Evolutionary conservation across 2,888 invertebrate genomes (phyloP).

Genomic region (Leistus spinibarbis): DNA sequence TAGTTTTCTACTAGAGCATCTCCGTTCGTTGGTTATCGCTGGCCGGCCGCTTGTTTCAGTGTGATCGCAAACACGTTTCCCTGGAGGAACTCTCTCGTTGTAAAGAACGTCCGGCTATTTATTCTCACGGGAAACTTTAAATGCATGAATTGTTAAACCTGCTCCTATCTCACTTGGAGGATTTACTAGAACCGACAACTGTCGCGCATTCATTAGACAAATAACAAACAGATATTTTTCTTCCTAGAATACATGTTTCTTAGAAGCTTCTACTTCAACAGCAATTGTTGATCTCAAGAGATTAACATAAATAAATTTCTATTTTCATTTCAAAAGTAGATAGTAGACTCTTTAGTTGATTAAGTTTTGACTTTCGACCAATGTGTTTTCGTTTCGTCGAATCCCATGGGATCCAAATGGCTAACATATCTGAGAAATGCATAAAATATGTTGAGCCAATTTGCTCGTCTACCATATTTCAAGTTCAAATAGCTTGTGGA

Average conservation of each 20-base stretch:
- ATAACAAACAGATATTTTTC: neutral
- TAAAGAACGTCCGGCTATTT: slow-evolving; percentile 8
- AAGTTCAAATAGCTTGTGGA: neutral
- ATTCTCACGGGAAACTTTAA: neutral
- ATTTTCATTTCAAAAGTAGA: too few relatives aligned
- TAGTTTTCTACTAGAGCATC: neutral
- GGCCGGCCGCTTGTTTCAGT: neutral
- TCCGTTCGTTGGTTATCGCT: neutral
- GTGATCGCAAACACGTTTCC: slow-evolving; percentile 1
- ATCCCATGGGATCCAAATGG: too few relatives aligned
- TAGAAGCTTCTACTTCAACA: neutral
- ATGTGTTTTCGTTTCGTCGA: too few relatives aligned
- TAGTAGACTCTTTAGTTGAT: too few relatives aligned
- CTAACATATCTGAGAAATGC: too few relatives aligned
- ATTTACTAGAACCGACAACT: neutral
- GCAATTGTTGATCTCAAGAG: neutral
- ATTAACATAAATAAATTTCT: too few relatives aligned
- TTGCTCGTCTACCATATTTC: neutral
- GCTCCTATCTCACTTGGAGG: neutral
- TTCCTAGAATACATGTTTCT: neutral
- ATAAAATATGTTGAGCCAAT: neutral
- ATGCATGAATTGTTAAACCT: neutral
- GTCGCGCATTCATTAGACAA: neutral
- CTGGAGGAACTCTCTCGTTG: neutral
- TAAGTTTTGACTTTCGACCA: too few relatives aligned